A percentile compares a stretch with the other conserved stretches of the same genome.
These are phyloP conservation scores for Eleginops maclovinus DNA, from an alignment of 2,113 vertebrate species.

Conservation along the genomic window DNA sequence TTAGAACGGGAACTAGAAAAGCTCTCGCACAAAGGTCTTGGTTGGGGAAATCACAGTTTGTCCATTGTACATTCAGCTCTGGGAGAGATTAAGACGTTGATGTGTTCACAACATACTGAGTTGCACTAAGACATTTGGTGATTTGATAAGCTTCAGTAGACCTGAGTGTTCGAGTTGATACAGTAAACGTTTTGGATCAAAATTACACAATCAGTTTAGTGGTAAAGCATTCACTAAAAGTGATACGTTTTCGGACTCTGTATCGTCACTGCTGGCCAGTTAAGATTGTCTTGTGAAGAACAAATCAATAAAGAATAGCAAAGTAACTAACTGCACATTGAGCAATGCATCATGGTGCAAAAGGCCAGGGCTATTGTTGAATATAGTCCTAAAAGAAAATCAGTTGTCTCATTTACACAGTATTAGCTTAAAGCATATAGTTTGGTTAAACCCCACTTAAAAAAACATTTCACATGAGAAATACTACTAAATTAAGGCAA, in stretches of 20 bases:
- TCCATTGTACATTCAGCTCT: conserved; percentile 76
- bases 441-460: conserved; percentile 17
- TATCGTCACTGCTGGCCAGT: conserved; percentile 42
- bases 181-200: conserved; percentile 64
- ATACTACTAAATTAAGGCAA: conserved; percentile 5
- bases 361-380: conserved; percentile 3
- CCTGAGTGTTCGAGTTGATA: conserved; percentile 76
- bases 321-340: background rate
- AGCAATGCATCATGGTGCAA: conserved; percentile 22
- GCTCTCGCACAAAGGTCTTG: conserved; percentile 50
- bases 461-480: background rate
- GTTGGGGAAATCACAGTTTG: conserved; percentile 78
- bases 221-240: conserved; percentile 47
- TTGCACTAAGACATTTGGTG: conserved; percentile 84
- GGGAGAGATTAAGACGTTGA: conserved; percentile 83
- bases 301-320: conserved; percentile 31
- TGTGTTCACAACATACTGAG: conserved; percentile 70
- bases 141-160: conserved; percentile 74
- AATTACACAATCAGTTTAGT: conserved; percentile 48
- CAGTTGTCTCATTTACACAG: conserved; percentile 13
- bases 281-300: conserved; percentile 47
- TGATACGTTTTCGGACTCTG: conserved; percentile 35
- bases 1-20: conserved; percentile 46
- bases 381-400: conserved; percentile 5
- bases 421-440: conserved; percentile 25